These are phyloP conservation scores for Ceyx melanurus DNA, from an alignment of 2,113 vertebrate species.

Conservation along the genomic window DNA sequence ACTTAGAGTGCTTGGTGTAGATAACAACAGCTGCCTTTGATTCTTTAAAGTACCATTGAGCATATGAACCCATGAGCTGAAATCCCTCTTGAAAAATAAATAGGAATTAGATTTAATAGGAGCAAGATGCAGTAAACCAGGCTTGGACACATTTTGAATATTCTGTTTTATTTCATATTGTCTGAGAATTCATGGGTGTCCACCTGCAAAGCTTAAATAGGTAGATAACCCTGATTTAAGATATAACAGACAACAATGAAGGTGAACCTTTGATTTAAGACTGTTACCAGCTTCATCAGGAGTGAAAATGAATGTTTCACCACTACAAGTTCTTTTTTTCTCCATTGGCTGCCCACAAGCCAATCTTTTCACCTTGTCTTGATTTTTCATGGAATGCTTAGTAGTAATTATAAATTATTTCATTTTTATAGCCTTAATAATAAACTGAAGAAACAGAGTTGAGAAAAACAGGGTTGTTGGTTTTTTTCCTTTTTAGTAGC, in stretches of 20 bases:
- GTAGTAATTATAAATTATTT: background rate
- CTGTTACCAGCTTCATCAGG: background rate
- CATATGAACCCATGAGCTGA: background rate
- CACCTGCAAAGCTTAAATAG: background rate
- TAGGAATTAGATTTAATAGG: background rate
- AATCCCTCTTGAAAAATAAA: background rate
- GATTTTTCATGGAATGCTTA: background rate
- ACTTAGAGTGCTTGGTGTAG: background rate
- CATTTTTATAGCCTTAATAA: background rate
- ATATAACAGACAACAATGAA: background rate
- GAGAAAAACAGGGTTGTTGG: background rate
- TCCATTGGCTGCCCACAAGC: background rate
- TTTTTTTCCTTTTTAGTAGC: background rate
- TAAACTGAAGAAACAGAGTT: background rate
- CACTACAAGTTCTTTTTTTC: accelerated
- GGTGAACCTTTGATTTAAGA: background rate
- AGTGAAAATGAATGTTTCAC: background rate
- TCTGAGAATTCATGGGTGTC: background rate
- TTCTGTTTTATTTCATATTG: background rate
- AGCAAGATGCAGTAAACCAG: background rate
- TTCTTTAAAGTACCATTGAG: background rate
- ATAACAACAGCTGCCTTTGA: slow-evolving; percentile 18
- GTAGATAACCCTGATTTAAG: background rate
- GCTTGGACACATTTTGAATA: background rate
- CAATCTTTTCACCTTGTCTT: background rate